Percentiles rank a stretch among this genome's conserved stretches.
phyloP scores from a whole-genome alignment of 2,113 vertebrate genomes.

The Cottus gobio region DNA sequence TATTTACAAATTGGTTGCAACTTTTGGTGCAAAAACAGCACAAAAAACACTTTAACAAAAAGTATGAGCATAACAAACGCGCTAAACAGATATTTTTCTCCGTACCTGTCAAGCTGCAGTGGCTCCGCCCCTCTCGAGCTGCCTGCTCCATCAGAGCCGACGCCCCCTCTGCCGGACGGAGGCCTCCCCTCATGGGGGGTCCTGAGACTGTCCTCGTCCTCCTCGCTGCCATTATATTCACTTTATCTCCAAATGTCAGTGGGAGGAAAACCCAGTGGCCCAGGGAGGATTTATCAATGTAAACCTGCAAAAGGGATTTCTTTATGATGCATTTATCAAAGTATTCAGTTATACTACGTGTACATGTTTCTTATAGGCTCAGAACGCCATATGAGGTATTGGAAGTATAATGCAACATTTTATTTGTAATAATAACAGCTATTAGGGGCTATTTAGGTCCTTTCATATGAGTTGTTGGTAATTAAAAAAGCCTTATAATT shows the following conservation, averaged over 20 bases:
- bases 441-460: no score
- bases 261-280: slow-evolving; percentile 57
- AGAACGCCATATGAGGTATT: neutral
- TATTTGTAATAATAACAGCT: no score
- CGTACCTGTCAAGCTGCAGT: neutral
- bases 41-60: neutral
- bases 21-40: neutral
- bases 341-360: neutral
- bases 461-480: no score
- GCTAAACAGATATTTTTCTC: slow-evolving; percentile 8
- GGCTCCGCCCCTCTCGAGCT: neutral
- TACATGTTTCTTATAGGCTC: neutral
- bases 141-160: slow-evolving; percentile 36
- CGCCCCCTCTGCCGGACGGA: slow-evolving; percentile 49
- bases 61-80: neutral
- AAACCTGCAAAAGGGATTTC: slow-evolving; percentile 16
- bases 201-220: slow-evolving; percentile 61
- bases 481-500: no score
- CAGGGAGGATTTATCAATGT: slow-evolving; percentile 48
- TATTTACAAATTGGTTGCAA: neutral
- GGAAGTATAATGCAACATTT: no score
- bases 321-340: neutral
- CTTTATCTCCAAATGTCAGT: slow-evolving; percentile 73
- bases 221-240: slow-evolving; percentile 47
- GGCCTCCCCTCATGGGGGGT: slow-evolving; percentile 61